These are phyloP conservation scores for Cisticola juncidis DNA, from an alignment of 2,113 vertebrate genomes.

Conservation along the genomic window DNA sequence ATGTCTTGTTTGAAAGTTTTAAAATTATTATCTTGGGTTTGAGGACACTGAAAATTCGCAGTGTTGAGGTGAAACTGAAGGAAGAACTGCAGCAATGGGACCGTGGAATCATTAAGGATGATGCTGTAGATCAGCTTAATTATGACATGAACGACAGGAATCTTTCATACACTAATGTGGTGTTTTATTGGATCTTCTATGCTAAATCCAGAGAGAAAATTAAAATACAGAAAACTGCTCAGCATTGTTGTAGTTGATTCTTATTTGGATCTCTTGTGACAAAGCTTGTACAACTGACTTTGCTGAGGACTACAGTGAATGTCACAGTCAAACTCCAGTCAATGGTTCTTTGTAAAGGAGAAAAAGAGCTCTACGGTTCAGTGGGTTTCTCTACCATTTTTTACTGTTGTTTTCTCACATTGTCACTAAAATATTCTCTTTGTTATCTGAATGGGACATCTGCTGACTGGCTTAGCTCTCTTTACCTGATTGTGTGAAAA, in stretches of 20 bases:
- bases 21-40: neutral
- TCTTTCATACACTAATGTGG: neutral
- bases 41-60: neutral
- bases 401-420: constrained; percentile 92
- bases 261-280: constrained; percentile 12
- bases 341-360: constrained; percentile 38
- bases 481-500: constrained; percentile 97
- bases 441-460: constrained; percentile 82
- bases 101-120: neutral
- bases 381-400: constrained; percentile 80
- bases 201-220: constrained; percentile 5
- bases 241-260: constrained; percentile 3
- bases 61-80: constrained; percentile 15
- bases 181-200: neutral
- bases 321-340: constrained; percentile 10
- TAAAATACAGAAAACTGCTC: neutral
- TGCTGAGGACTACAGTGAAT: constrained; percentile 37
- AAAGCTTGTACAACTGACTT: constrained; percentile 24
- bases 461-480: constrained; percentile 70
- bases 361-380: constrained; percentile 80
- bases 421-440: constrained; percentile 92
- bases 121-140: neutral
- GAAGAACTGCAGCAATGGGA: neutral
- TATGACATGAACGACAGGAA: neutral
- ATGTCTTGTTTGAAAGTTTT: constrained; percentile 3